phyloP scores from a whole-genome alignment of 2,888 invertebrate genomes.

The Erebia palarica region DNA sequence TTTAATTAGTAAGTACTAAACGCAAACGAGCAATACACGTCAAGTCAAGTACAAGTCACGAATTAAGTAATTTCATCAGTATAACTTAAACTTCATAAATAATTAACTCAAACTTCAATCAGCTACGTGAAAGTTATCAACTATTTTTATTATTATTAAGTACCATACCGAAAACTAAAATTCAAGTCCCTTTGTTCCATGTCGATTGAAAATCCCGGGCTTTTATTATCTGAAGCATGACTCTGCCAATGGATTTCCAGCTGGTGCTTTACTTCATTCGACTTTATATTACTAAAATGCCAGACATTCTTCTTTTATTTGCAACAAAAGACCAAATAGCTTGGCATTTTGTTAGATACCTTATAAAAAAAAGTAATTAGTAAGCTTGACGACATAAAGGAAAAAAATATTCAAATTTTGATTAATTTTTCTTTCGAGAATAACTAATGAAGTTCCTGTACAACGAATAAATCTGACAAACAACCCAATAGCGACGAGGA shows the following conservation, averaged over 20 bases:
- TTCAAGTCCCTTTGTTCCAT: conserved; percentile 9
- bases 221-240: conserved; percentile 18
- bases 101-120: neutral
- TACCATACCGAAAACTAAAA: neutral
- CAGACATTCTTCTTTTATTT: conserved; percentile 9
- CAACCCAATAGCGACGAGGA: conserved; percentile 13
- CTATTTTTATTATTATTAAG: neutral
- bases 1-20: neutral
- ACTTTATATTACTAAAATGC: conserved; percentile 15
- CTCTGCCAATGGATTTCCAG: conserved; percentile 13
- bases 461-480: conserved; percentile 12
- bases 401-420: conserved; percentile 5
- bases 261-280: conserved; percentile 9
- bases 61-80: too few relatives aligned
- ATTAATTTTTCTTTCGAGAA: neutral
- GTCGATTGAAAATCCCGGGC: conserved; percentile 9
- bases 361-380: neutral
- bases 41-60: too few relatives aligned
- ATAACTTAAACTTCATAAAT: too few relatives aligned
- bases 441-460: neutral
- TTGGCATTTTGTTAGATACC: neutral
- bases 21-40: neutral
- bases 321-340: neutral
- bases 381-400: neutral
- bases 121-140: neutral